Base-by-base conservation (phyloP, 2,888 invertebrate species). In the Nipponacmea schrenckii region DNA sequence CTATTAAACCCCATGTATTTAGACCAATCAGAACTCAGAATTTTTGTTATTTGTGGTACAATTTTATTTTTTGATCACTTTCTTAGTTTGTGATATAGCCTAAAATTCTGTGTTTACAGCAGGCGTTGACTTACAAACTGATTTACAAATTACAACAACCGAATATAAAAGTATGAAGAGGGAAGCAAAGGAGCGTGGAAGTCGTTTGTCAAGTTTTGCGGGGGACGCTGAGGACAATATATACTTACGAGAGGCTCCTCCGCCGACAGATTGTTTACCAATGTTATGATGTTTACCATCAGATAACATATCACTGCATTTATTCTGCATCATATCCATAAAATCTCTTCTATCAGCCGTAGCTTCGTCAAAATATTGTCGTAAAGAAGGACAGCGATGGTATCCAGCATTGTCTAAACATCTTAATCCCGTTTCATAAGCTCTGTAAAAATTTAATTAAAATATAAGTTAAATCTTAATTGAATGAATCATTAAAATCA, bases 401-500 rank as follows among this genome's bases (percentile, higher is more conserved):
- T 73, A 73, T 0, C 75, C 75, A 1, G 75, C 70, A 14, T 67
- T 71, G 56, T 77, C 75, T 20, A 77, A 48, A 45, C 77, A 77
- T 10, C 73, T 48, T 14, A 70, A 69, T 15, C 73, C 77, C 2
- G 73, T 74, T 46, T 63, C 48, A 48, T 69, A 77, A 31, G 74
- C 74, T 45, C 77, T 77, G 72, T 0, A 46, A 64, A 15, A 26
- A n/a, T n/a, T n/a, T n/a, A n/a, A n/a, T n/a, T n/a, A n/a, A n/a
- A n/a, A n/a, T 2, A 31, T 31, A 7, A 4, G 24, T 14, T 26
- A n/a, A 4, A 48, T 24, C 20, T 2, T 14, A 5, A 31, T 39
- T 44, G 4, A 24, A 39, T 65, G 14, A 15, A 4, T 31, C 31
- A 31, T 31, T 31, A 31, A n/a, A n/a, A n/a, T n/a, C n/a, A n/a